Percentiles rank a stretch among this genome's conserved stretches.
Conservation (phyloP, 2,888 invertebrate genomes). For the Cacoxenus indagator region DNA sequence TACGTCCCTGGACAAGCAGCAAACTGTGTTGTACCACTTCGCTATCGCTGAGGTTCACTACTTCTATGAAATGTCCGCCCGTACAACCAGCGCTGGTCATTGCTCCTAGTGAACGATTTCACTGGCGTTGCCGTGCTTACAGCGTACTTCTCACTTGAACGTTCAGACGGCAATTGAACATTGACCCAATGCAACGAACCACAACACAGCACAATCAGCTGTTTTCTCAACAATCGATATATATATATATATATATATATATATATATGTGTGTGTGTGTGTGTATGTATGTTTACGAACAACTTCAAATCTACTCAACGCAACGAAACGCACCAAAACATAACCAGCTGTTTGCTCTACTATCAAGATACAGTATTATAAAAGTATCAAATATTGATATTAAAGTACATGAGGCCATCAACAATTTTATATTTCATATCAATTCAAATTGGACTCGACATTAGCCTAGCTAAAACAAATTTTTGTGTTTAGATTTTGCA, state of each 20-base stretch:
- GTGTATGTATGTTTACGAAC: too few species aligned
- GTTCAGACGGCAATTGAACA: background rate
- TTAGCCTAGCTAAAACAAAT: slow-evolving; percentile 8
- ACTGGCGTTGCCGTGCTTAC: background rate
- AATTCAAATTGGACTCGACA: slow-evolving; percentile 8
- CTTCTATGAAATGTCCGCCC: slow-evolving; percentile 49
- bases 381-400: too few species aligned
- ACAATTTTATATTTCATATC: too few species aligned
- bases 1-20: slow-evolving; percentile 63
- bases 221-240: too few species aligned
- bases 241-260: too few species aligned
- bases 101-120: slow-evolving; percentile 22
- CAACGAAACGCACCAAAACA: too few species aligned
- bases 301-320: too few species aligned
- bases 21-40: slow-evolving; percentile 61
- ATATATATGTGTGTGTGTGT: too few species aligned
- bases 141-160: slow-evolving; percentile 6
- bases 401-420: too few species aligned
- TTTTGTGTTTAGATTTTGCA: slow-evolving; percentile 31
- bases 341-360: too few species aligned
- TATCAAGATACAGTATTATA: too few species aligned
- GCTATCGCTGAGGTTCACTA: slow-evolving; percentile 57
- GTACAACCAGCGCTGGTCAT: slow-evolving; percentile 53
- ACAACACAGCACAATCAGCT: background rate
- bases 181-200: slow-evolving; percentile 26